Conservation (phyloP, 2,113 vertebrate genomes). For the Passer domesticus region DNA sequence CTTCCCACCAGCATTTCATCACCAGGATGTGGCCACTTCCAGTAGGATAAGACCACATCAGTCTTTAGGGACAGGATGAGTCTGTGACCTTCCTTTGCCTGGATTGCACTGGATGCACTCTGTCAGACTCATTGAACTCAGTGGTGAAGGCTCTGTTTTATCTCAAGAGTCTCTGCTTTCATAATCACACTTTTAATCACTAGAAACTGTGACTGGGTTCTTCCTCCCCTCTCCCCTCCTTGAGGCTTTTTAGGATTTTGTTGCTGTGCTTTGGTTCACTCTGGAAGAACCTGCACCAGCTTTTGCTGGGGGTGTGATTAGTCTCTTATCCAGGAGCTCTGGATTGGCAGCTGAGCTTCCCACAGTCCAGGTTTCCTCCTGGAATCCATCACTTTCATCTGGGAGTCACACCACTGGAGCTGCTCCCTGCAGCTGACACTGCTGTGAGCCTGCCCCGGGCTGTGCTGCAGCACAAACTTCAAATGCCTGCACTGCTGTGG, state of each 20-base stretch:
- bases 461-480: neutral
- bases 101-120: neutral
- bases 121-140: neutral
- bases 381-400: neutral
- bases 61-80: neutral
- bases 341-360: neutral
- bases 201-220: neutral
- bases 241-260: neutral
- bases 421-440: neutral
- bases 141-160: neutral
- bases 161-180: neutral
- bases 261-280: neutral
- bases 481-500: neutral
- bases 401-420: neutral
- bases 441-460: neutral
- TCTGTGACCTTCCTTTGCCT: neutral
- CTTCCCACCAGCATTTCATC: neutral
- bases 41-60: neutral
- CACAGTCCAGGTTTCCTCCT: neutral
- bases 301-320: neutral
- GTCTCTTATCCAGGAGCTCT: neutral
- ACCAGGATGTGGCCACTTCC: neutral
- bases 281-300: neutral
- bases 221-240: neutral
- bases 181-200: neutral